These are phyloP conservation scores for Dendronephthya gigantea DNA, from an alignment of 64 coral and sea anemone species.

Conservation along the genomic window DNA sequence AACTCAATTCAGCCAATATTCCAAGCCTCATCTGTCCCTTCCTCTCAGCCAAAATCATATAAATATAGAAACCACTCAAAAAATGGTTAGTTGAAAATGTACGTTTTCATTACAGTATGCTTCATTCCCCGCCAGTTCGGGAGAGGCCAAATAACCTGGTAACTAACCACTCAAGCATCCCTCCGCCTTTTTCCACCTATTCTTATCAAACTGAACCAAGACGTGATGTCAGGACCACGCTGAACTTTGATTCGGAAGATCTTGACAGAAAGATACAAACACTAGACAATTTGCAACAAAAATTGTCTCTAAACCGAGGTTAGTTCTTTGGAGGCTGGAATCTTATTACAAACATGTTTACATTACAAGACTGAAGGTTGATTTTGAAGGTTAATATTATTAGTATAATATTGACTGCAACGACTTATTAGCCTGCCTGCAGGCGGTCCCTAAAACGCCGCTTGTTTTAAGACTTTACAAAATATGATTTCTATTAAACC, in stretches of 20 bases:
- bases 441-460: no score
- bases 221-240: background rate
- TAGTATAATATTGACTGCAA: no score
- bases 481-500: no score
- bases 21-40: no score
- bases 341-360: background rate
- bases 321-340: background rate
- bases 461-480: no score
- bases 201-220: background rate
- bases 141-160: background rate
- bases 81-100: no score
- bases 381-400: no score
- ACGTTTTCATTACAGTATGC: background rate
- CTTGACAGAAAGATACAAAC: conserved; percentile 10
- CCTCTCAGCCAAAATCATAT: background rate
- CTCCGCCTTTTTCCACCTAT: background rate
- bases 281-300: conserved; percentile 11
- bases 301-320: background rate
- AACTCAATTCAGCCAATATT: no score
- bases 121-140: background rate
- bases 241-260: background rate
- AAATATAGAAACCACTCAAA: background rate
- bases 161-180: background rate
- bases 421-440: no score
- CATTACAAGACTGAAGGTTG: no score